phyloP scores from a whole-genome alignment of 2,888 invertebrate species.

The Toxonevra muliebris region DNA sequence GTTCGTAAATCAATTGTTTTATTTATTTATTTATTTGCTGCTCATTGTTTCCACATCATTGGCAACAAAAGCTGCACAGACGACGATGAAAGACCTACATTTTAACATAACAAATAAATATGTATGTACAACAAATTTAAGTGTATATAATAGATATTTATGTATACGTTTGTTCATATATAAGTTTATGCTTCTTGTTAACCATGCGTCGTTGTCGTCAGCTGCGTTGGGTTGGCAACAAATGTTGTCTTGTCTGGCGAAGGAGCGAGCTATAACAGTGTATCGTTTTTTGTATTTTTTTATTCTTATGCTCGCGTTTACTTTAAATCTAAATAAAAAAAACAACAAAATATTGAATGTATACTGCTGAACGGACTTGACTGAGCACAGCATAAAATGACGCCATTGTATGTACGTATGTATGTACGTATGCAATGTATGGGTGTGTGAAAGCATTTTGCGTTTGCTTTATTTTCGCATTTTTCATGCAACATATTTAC shows the following conservation, averaged over 20 bases:
- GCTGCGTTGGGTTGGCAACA: no score
- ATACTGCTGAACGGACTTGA: no score
- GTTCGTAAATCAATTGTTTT: neutral
- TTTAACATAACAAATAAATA: no score
- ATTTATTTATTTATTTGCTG: neutral
- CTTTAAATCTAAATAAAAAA: neutral
- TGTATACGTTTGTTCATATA: no score
- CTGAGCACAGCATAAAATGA: slow-evolving; percentile 1
- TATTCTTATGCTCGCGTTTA: no score
- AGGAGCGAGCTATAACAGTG: neutral
- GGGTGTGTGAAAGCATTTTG: neutral
- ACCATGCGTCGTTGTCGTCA: neutral
- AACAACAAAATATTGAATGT: neutral
- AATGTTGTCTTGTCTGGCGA: neutral
- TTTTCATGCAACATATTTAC: slow-evolving; percentile 12
- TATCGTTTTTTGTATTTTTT: no score
- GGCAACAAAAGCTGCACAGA: neutral
- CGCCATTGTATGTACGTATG: neutral
- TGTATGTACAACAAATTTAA: no score
- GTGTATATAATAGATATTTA: no score
- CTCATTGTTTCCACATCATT: slow-evolving; percentile 6
- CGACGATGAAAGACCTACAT: no score
- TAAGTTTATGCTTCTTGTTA: neutral
- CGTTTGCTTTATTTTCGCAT: slow-evolving; percentile 3
- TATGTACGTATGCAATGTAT: neutral